Evolutionary conservation across 2,113 vertebrate species (phyloP), one percentile per base, ranked within the genome.

Genomic region (Kryptolebias marmoratus): DNA sequence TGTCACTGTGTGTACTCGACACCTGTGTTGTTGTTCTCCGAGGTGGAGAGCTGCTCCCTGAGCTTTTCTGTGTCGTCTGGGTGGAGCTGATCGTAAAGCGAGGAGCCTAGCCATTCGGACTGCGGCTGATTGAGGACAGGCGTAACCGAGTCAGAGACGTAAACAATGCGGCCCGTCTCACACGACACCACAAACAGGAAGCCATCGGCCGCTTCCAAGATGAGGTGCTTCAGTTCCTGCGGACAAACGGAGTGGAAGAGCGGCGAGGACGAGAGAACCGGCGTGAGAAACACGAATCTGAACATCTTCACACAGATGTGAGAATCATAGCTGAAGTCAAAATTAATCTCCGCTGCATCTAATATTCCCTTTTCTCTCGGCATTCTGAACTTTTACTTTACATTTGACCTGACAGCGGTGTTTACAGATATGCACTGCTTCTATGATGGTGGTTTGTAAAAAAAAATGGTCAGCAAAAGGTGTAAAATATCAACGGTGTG

Each of bases 141-240:
- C 0, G 95, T 97, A 83, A 99, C 90, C 0, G 98, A 99, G 75
- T 99, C 98, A 0, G 98, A 99, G 55, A 99, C 96, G 0, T 98
- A 99, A 0, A 98, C 96, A 52, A 99, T 91, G 0, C 96, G 92
- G 0, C 97, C 98, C 0, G 95, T 96, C 90, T 99, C 98, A 36
- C 98, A 99, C 0, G 97, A 98, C 71, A 97, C 97, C 31, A 99
- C 98, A 48, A 99, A 99, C 39, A 99, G 93, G 86, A 99, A 99
- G 18, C 97, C 98, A 0, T 99, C 98, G 0, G 97, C 98, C 0
- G 98, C 98, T 81, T 99, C 98, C 57, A 99, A 86, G 75, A 99
- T 97, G 77, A 99, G 92, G 87, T 99, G 97, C 72, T 99, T 99
- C 69, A 99, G 93, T 2, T 99, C 98, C 97, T 99, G 71, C 2